A percentile compares a stretch with the other conserved stretches of the same genome.
Evolutionary conservation across 2,888 invertebrate genomes (phyloP).

Genomic region (Oxytorus armatus): DNA sequence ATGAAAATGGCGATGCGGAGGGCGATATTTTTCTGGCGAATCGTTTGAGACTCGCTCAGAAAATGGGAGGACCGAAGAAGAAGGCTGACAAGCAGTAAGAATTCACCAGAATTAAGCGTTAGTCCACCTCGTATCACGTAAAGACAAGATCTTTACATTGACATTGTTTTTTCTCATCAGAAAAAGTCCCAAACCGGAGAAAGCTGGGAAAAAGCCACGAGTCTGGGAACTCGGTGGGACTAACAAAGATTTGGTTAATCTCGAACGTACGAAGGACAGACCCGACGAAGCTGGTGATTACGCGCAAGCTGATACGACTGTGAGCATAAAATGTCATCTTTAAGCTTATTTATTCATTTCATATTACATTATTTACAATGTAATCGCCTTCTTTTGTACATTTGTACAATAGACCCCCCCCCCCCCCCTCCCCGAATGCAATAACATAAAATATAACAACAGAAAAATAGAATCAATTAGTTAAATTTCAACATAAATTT

Average conservation of each 20-base stretch:
- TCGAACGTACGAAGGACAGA: conserved; percentile 93
- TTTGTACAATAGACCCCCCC: no score
- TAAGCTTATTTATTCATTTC: not conserved
- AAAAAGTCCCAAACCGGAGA: conserved; percentile 86
- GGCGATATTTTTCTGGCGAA: conserved; percentile 91
- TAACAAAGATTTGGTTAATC: conserved; percentile 89
- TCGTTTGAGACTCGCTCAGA: conserved; percentile 92
- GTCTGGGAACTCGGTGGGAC: conserved; percentile 95
- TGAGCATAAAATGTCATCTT: conserved; percentile 78
- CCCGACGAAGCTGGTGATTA: conserved; percentile 88
- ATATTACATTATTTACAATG: not conserved
- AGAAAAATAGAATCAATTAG: no score
- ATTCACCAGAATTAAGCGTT: no score
- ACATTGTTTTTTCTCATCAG: conserved; percentile 80
- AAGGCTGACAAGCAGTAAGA: conserved; percentile 88
- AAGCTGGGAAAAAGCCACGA: conserved; percentile 94
- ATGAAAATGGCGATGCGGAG: conserved; percentile 79
- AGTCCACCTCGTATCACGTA: no score
- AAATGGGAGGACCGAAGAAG: conserved; percentile 88
- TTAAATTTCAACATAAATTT: no score
- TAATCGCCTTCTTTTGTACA: conserved; percentile 1
- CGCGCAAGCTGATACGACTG: conserved; percentile 88
- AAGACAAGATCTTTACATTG: not conserved
- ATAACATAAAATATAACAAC: no score
- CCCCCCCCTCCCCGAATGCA: no score